Evolutionary conservation across 2,888 invertebrate species (phyloP).

Genomic region (Thecocarcelia acutangulata): DNA sequence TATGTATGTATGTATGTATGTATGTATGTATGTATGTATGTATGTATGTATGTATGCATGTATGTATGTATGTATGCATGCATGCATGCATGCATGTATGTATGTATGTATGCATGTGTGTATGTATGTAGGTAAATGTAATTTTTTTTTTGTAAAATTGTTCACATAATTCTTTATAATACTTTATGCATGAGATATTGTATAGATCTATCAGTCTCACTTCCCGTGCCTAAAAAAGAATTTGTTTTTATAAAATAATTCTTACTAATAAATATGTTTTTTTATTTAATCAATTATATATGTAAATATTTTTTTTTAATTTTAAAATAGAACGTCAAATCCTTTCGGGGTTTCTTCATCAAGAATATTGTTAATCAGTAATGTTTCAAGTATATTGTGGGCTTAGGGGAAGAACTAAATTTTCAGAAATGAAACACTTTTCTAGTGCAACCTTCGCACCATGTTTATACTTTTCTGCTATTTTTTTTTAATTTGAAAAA

Average conservation of each 20-base stretch:
- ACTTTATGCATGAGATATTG: constrained; percentile 68
- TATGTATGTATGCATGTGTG: neutral
- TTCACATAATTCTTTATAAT: constrained; percentile 29
- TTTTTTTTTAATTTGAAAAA: constrained; percentile 17
- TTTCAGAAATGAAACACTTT: neutral
- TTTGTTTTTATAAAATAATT: constrained; percentile 66
- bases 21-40: too few species aligned
- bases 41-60: neutral
- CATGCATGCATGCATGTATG: neutral
- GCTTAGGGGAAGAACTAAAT: too few species aligned
- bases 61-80: neutral
- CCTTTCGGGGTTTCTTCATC: constrained; percentile 28
- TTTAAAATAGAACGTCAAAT: constrained; percentile 27
- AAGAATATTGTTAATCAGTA: neutral
- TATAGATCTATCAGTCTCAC: constrained; percentile 80
- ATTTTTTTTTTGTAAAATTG: constrained; percentile 50
- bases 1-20: too few species aligned
- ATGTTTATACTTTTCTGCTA: neutral
- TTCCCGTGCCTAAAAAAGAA: constrained; percentile 75
- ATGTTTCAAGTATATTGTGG: too few species aligned
- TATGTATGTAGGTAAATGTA: neutral
- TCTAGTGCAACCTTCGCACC: constrained; percentile 33
- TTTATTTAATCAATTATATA: constrained; percentile 58
- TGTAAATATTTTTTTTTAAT: constrained; percentile 4
- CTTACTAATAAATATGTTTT: constrained; percentile 51